Evolutionary conservation across 1,140 invertebrate species (phyloP), one percentile per base, ranked within the genome.

Genomic region (Monochamus saltuarius): DNA sequence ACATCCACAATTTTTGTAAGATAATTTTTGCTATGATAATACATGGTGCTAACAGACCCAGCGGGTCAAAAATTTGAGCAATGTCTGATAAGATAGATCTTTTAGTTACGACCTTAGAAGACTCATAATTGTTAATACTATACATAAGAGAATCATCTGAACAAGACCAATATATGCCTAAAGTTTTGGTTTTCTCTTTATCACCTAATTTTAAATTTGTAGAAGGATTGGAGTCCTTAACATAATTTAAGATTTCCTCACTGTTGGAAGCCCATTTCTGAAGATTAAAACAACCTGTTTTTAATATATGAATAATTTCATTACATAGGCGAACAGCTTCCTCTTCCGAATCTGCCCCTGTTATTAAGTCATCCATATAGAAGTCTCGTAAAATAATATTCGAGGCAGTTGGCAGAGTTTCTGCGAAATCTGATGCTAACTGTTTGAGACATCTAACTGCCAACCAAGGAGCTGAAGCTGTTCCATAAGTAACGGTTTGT

Each of bases 1-100:
- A 45, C 35, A 51, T 29, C 78, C 78, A 79, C 4, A 82, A 38
- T 35, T 72, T 60, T 69, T 82, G 79, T n/a, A 82, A 71, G 0
- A 81, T 57, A 0, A 81, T 73, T 68, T 82, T 81, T 9, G 72
- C 69, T 7, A 19, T 57, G 4, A 81, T 67, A 1, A 76, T 71
- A 0, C 75, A 57, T 14, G 80, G 80, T 1, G 71, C 64, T 1
- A 80, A 42, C 54, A 74, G 74, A 9, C 79, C 78, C 10, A 77
- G 56, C 3, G 72, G 74, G 65, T 80, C 77, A 49, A 75, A 79
- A 0, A 78, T 65, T 65, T 64, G 37, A 37, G 58, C 13, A 14
- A 65, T 57, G 10, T 47, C 37, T 14, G 67, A 57, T 22, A 68
- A 45, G 45, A 67, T 68, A 1, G 16, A 22, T 40, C 65, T 37